Evolutionary conservation across 2,113 vertebrate genomes (phyloP).

Genomic region (Myotis yumanensis): DNA sequence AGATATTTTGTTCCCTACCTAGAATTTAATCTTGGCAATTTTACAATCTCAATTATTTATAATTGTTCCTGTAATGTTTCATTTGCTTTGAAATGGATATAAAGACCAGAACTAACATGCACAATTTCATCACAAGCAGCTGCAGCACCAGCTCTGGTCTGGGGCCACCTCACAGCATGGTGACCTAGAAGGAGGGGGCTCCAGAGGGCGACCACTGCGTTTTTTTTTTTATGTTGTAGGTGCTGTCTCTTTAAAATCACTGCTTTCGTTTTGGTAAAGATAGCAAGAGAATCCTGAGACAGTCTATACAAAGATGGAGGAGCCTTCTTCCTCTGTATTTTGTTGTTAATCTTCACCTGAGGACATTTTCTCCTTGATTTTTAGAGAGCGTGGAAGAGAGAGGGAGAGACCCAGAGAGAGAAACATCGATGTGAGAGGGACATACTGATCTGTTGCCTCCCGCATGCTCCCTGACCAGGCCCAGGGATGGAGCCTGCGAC

Average conservation of each 20-base stretch:
- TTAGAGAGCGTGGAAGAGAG: too few relatives aligned
- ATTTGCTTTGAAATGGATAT: constrained; percentile 70
- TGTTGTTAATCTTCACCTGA: too few relatives aligned
- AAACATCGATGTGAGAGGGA: too few relatives aligned
- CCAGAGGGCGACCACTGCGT: background rate
- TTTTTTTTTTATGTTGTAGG: background rate
- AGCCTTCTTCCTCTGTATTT: background rate
- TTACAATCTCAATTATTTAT: constrained; percentile 66
- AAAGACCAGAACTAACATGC: constrained; percentile 61
- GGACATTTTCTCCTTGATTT: too few relatives aligned
- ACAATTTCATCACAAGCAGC: constrained; percentile 43
- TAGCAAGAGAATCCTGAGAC: background rate
- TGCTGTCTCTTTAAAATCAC: background rate
- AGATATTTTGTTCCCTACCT: constrained; percentile 56
- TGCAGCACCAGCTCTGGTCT: background rate
- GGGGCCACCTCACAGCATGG: background rate
- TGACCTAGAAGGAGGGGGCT: background rate
- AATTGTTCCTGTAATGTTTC: constrained; percentile 60
- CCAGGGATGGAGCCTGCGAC: too few relatives aligned
- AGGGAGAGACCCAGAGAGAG: too few relatives aligned
- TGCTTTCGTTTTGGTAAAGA: constrained; percentile 21
- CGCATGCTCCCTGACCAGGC: too few relatives aligned
- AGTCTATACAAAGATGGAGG: background rate
- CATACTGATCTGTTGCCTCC: too few relatives aligned
- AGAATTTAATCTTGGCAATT: constrained; percentile 53